Evolutionary conservation across 2,888 invertebrate species (phyloP).

Genomic region (Caenorhabditis afra): DNA sequence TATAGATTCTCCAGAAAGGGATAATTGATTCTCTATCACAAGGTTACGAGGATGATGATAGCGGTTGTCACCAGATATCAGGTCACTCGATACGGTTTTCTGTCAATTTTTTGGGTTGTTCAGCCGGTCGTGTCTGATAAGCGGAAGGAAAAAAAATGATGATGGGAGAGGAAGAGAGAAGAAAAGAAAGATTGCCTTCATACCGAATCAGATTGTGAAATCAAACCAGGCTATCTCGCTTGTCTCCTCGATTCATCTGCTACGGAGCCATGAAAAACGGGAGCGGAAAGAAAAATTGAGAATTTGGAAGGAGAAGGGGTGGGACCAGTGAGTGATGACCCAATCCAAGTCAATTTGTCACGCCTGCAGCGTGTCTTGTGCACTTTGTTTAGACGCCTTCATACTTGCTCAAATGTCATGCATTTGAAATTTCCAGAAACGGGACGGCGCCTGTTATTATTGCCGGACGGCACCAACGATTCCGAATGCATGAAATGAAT

Average conservation of each 20-base stretch:
- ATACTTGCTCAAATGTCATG: constrained; percentile 20
- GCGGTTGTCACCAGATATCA: constrained; percentile 12
- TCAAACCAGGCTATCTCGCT: not conserved
- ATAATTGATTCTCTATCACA: too few relatives aligned
- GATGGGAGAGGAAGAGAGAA: too few relatives aligned
- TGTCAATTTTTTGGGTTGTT: constrained; percentile 6
- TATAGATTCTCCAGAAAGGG: too few relatives aligned
- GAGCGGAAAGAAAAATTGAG: not conserved
- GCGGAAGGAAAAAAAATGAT: not conserved
- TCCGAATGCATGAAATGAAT: constrained; percentile 41
- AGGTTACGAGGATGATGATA: not conserved
- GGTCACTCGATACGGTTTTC: constrained; percentile 6
- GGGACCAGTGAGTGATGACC: constrained; percentile 58
- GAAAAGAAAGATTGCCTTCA: not conserved
- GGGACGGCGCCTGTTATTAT: constrained; percentile 10
- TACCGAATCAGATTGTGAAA: constrained; percentile 12
- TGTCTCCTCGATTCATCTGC: not conserved
- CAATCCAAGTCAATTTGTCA: constrained; percentile 61
- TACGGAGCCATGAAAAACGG: constrained; percentile 6
- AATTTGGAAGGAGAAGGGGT: constrained; percentile 6
- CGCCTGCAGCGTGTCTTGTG: constrained; percentile 33
- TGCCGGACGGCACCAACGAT: constrained; percentile 5
- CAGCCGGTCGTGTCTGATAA: not conserved
- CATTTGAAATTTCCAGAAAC: constrained; percentile 32
- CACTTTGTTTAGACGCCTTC: constrained; percentile 31